Percentiles rank a stretch among this genome's conserved stretches.
Conservation (phyloP, 2,888 invertebrate species). For the Macrosiphum euphorbiae region DNA sequence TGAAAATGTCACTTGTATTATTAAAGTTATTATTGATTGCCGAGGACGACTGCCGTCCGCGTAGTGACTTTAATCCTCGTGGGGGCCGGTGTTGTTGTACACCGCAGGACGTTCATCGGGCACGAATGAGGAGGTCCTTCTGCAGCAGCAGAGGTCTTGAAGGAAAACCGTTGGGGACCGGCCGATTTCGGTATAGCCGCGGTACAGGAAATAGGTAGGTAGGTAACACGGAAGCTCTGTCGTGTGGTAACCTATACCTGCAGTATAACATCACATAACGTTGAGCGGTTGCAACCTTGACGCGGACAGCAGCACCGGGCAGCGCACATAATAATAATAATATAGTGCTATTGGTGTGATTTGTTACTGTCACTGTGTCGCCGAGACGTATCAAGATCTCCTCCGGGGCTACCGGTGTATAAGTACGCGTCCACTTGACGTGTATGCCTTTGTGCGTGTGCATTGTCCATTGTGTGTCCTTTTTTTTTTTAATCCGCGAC, state of each 20-base stretch:
- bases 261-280: neutral
- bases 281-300: neutral
- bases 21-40: neutral
- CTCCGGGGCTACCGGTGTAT: conserved; percentile 51
- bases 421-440: neutral
- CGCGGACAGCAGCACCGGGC: neutral
- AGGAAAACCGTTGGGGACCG: neutral
- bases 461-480: conserved; percentile 58
- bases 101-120: neutral
- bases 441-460: neutral
- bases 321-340: neutral
- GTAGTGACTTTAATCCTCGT: neutral
- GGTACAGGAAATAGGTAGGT: neutral
- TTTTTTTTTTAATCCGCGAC: conserved; percentile 57
- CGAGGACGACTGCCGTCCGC: neutral
- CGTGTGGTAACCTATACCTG: neutral
- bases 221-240: conserved; percentile 50
- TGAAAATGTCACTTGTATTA: no score
- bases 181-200: neutral
- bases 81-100: no score
- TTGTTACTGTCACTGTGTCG: conserved; percentile 61
- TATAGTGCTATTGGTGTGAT: conserved; percentile 29
- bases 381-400: conserved; percentile 57
- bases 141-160: neutral
- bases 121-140: neutral